Percentiles rank a stretch among this genome's conserved stretches.
phyloP scores from a whole-genome alignment of 1,140 invertebrate genomes.

The Bombus polaris region DNA sequence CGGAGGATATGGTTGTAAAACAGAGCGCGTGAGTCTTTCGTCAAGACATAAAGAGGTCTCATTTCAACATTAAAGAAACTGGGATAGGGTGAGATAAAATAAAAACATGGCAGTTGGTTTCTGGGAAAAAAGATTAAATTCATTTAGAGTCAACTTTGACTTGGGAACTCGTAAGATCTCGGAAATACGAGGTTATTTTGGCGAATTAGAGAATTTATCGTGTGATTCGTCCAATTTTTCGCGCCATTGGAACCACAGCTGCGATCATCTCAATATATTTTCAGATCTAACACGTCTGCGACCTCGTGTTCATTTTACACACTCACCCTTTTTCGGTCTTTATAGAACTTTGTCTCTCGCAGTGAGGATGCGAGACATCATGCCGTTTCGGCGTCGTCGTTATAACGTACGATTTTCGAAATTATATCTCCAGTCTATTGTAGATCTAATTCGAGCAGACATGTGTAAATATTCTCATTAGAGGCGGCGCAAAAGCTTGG shows the following conservation, averaged over 20 bases:
- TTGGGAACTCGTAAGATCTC: conserved; percentile 20
- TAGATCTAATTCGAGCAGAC: not conserved
- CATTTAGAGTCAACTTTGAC: not conserved
- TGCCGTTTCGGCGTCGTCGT: not conserved
- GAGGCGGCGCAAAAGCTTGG: not conserved
- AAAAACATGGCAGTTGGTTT: not conserved
- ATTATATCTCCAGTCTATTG: not conserved
- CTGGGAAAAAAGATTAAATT: not conserved
- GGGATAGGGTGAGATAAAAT: not conserved
- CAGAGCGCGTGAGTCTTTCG: not conserved
- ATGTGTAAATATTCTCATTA: conserved; percentile 14
- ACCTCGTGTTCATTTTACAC: conserved; percentile 31
- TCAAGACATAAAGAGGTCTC: not conserved
- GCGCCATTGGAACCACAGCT: not conserved
- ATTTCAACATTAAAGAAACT: not conserved
- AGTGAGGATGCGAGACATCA: no score
- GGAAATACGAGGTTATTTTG: conserved; percentile 53
- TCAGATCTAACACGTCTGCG: conserved; percentile 57
- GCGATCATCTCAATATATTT: conserved; percentile 53
- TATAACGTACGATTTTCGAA: not conserved
- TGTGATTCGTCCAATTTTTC: conserved; percentile 31
- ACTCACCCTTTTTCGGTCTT: not conserved
- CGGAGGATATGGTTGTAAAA: not conserved
- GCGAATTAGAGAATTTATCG: conserved; percentile 45
- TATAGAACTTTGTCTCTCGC: not conserved